Conservation (phyloP, 1,140 invertebrate genomes). For the Temnothorax longispinosus region DNA sequence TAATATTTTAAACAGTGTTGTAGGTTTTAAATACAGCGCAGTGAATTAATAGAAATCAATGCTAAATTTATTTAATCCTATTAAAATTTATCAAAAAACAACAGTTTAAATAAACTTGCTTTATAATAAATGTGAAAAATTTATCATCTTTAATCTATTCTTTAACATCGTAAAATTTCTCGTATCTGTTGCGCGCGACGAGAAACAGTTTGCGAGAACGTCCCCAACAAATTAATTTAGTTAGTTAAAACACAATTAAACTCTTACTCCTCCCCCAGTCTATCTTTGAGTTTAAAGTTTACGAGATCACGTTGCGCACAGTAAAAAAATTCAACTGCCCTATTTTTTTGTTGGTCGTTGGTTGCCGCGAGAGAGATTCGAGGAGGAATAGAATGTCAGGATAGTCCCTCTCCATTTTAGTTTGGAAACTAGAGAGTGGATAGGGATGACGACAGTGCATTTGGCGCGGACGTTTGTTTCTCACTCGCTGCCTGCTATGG, state of each 20-base stretch:
- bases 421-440: constrained; percentile 14
- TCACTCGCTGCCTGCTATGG: neutral
- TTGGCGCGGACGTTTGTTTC: constrained; percentile 41
- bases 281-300: constrained; percentile 13
- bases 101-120: neutral
- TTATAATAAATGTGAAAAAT: neutral
- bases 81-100: neutral
- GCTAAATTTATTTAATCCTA: neutral
- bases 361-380: neutral
- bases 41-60: neutral
- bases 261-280: neutral
- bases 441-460: constrained; percentile 11
- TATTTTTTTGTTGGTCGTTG: neutral
- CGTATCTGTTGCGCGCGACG: neutral
- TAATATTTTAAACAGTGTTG: neutral
- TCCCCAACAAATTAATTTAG: constrained; percentile 10
- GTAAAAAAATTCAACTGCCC: constrained; percentile 10
- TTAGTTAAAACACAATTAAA: constrained; percentile 33
- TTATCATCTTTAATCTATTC: neutral
- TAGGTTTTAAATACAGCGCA: neutral
- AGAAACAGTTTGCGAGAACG: neutral
- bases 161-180: neutral
- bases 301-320: neutral
- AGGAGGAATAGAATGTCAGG: constrained; percentile 1
- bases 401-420: constrained; percentile 11